phyloP scores from a whole-genome alignment of 2,797 vertebrate species.

The Clamator glandarius region DNA sequence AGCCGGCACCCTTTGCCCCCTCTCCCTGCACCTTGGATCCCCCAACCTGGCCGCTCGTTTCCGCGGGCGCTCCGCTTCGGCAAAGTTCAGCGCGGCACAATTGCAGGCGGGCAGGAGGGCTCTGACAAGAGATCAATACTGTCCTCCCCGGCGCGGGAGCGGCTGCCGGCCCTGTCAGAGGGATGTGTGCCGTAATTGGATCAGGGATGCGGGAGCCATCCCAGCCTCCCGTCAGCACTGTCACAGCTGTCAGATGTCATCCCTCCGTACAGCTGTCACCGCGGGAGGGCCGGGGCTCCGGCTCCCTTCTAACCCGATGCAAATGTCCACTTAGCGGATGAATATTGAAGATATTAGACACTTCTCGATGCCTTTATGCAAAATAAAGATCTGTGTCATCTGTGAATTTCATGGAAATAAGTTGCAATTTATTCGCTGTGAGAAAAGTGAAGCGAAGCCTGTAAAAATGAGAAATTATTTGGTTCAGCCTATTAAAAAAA shows the following conservation, averaged over 20 bases:
- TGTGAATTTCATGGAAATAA: conserved; percentile 99
- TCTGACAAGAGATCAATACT: conserved; percentile 99
- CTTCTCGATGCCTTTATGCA: conserved; percentile 99
- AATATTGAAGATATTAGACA: conserved; percentile 96
- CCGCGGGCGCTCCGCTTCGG: conserved; percentile 76
- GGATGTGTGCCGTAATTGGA: conserved; percentile 98
- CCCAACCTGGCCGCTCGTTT: conserved; percentile 85
- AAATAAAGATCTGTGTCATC: conserved; percentile 98
- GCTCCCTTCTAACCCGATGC: conserved; percentile 88
- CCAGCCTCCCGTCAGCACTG: conserved; percentile 90
- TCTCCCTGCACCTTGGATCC: conserved; percentile 84
- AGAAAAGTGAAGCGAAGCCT: conserved; percentile 91
- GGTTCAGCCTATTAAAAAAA: conserved; percentile 94
- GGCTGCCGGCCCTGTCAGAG: conserved; percentile 98
- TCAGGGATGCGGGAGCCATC: conserved; percentile 94
- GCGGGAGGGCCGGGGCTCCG: conserved; percentile 90
- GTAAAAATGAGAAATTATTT: conserved; percentile 95
- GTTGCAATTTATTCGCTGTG: conserved; percentile 92
- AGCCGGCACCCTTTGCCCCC: conserved; percentile 82
- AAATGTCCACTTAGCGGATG: conserved; percentile 99
- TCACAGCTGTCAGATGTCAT: conserved; percentile 99
- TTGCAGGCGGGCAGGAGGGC: conserved; percentile 88
- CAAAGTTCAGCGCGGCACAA: conserved; percentile 85
- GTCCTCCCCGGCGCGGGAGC: conserved; percentile 94
- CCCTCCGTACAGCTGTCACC: conserved; percentile 94